Evolutionary conservation across 2,888 invertebrate genomes (phyloP), one percentile per base, ranked within the genome.

Genomic region (Synergus gifuensis): DNA sequence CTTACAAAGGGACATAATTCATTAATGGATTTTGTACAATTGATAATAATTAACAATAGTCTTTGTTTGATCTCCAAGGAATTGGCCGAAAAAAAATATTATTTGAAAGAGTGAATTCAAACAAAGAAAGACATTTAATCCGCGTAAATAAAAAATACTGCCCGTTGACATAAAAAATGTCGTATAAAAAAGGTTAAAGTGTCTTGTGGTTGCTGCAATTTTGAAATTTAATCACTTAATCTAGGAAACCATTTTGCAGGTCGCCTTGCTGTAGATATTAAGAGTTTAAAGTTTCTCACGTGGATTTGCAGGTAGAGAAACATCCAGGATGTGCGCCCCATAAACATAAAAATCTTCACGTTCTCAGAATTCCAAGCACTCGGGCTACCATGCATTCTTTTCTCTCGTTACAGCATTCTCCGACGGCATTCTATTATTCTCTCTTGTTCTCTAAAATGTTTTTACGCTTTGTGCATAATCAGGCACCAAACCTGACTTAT

Each of bases 401-500:
- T 73, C 8, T 79, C 49, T 46, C 40, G 40, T 76, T 76, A n/a
- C 49, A 60, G 28, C 60, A n/a, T 63, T 69, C 69, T 36, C n/a
- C 9, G 16, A 16, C 9, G 36, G 16, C 49, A 28, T 67, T 67
- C 22, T 36, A 14, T 54, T 54, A 46, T 22, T 49, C 64, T 49
- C 18, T 42, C 62, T 64, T 69, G 5, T 40, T 46, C 40, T 80
- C 44, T 60, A 18, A 49, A 42, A 76, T 18, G 60, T 67, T 78
- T 78, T 66, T 54, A 82, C 76, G 76, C 76, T 76, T 77, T 81
- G 67, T 80, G 81, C 78, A 66, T 76, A 81, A 78, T 81, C 42
- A 81, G 79, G 78, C 82, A 81, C 63, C 82, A 83, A 84, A 84
- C 1, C 54, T 73, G 49, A 73, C n/a, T 73, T 46, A 73, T 28